These are phyloP conservation scores for Axinella damicornis DNA, from an alignment of 37 sponge, comb jelly and placozoan genomes.

Conservation along the genomic window DNA sequence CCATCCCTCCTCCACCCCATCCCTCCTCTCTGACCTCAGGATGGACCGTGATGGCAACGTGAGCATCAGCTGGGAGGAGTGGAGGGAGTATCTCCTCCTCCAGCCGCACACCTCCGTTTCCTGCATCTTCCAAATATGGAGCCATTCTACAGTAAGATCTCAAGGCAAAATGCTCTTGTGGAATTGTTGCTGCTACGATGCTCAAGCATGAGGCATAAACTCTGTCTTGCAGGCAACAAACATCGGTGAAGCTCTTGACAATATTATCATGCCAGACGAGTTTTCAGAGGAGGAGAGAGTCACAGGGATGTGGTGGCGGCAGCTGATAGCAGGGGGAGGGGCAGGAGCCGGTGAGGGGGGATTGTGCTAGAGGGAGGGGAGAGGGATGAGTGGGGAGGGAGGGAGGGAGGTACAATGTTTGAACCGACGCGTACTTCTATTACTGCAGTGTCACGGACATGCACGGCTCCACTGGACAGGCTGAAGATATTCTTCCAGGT, in stretches of 20 bases:
- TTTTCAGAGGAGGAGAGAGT: slow-evolving; percentile 79
- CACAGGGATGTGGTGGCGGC: slow-evolving; percentile 94
- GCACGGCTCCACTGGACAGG: slow-evolving; percentile 96
- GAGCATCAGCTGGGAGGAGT: slow-evolving; percentile 90
- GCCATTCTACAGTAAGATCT: slow-evolving; percentile 75
- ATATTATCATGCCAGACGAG: slow-evolving; percentile 79
- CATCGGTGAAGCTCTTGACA: slow-evolving; percentile 74
- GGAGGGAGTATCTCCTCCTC: slow-evolving; percentile 90
- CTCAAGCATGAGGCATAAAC: not conserved
- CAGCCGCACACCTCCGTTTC: slow-evolving; percentile 81
- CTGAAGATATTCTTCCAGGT: slow-evolving; percentile 94
- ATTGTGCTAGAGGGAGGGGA: slow-evolving; percentile 32
- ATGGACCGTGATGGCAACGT: slow-evolving; percentile 92
- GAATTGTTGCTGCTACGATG: too few species aligned
- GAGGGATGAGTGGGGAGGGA: not conserved
- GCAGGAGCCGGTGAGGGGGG: slow-evolving; percentile 93
- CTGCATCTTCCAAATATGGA: slow-evolving; percentile 76
- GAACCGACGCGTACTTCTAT: not conserved
- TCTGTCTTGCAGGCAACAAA: slow-evolving; percentile 39
- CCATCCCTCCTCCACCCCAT: not conserved
- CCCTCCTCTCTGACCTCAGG: slow-evolving; percentile 25
- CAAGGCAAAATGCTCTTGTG: too few species aligned
- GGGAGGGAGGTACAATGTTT: not conserved
- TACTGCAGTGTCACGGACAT: slow-evolving; percentile 84
- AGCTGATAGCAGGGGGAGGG: slow-evolving; percentile 90